These are phyloP conservation scores for Scaeva pyrastri DNA, from an alignment of 2,888 invertebrate species.

Conservation along the genomic window DNA sequence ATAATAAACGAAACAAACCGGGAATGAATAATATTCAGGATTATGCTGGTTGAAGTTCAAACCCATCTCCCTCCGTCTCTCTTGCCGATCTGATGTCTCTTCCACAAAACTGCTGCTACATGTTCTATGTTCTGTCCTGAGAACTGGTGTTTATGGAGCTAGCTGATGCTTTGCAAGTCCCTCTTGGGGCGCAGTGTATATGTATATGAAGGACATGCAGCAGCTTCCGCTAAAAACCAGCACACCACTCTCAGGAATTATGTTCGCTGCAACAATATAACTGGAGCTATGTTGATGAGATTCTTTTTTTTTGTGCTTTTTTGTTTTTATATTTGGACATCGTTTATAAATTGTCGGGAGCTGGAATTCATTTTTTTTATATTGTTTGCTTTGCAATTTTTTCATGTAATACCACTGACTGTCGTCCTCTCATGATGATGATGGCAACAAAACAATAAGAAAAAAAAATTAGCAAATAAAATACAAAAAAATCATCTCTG, in stretches of 20 bases:
- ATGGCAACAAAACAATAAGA: conserved; percentile 19
- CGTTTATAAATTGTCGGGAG: conserved; percentile 15
- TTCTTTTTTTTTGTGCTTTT: conserved; percentile 33
- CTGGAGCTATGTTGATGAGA: conserved; percentile 50
- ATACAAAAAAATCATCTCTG: conserved; percentile 3
- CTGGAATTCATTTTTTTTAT: conserved; percentile 8
- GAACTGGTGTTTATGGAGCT: conserved; percentile 44
- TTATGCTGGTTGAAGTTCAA: conserved; percentile 75
- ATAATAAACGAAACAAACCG: conserved; percentile 75
- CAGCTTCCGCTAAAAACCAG: background rate
- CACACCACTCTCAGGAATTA: conserved; percentile 59
- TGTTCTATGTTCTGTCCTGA: conserved; percentile 23
- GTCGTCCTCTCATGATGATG: conserved; percentile 27
- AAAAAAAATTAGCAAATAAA: conserved; percentile 33
- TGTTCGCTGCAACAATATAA: conserved; percentile 59
- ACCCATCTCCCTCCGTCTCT: conserved; percentile 4
- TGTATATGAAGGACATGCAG: conserved; percentile 3
- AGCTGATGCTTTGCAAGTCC: background rate
- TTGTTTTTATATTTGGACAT: conserved; percentile 20
- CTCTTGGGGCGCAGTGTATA: background rate
- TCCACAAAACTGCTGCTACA: conserved; percentile 26
- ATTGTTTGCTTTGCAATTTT: conserved; percentile 31
- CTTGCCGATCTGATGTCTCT: background rate
- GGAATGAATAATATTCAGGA: conserved; percentile 75
- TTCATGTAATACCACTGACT: conserved; percentile 34